Base-by-base conservation (phyloP, 2,888 invertebrate species). In the Muscina levida region DNA sequence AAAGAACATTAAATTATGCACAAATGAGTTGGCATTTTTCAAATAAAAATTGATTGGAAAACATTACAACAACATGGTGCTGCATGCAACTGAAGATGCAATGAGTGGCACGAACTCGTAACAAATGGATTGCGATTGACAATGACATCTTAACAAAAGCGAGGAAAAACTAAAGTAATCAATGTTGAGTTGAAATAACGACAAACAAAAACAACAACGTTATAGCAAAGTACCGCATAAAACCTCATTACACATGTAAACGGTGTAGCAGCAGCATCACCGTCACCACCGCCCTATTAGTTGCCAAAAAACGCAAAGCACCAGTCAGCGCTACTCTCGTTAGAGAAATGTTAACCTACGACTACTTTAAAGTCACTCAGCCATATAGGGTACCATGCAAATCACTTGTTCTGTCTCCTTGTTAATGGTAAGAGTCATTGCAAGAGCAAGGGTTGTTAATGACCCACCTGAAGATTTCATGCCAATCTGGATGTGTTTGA, bases 401-500 rank as follows among this genome's bases (percentile, higher is more conserved):
- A 13, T 37, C 66, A 72, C 42, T 46, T 44, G 22, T 46, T 56
- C 1, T 1, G 11, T 6, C 17, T 53, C 53, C 19, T 2, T 24
- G 24, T 37, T 59, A 1, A 2, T 17, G 39, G 10, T n/a, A 17
- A 19, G 22, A 22, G 44, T 3, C 13, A 65, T 19, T 1, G 13
- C 13, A 65, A 3, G 17, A 31, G 15, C 24, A 26, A 56, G 37
- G 4, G 70, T 42, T 70, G n/a, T 73, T 37, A 2, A 44, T 56
- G 19, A 88, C 87, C 89, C 92, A 96, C 96, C 95, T 95, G 91
- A 96, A 94, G 57, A 97, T 93, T 85, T 94, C 93, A 83, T 75
- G 31, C 84, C 85, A 84, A 68, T 83, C 77, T 19, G 83, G 80
- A 80, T 83, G 80, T 22, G 77, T 73, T 78, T 62, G 82, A 81